Base-by-base conservation (phyloP, 2,888 invertebrate genomes). In the Macrosoma leucophasiata region DNA sequence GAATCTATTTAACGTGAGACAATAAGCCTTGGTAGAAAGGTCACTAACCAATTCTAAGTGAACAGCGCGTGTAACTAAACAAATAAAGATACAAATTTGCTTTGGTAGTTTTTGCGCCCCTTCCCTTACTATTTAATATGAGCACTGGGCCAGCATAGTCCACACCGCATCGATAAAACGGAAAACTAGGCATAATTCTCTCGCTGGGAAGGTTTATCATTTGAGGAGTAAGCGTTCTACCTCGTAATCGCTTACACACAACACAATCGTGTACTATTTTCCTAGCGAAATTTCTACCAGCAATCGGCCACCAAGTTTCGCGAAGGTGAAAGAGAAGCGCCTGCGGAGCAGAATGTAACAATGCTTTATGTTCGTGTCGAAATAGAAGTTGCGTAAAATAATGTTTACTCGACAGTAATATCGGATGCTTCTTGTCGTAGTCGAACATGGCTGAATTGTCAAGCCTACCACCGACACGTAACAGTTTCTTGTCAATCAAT, bases 371-470 rank as follows among this genome's bases (percentile, higher is more conserved):
- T 19, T 40, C 27, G 24, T 40, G 14, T 1, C 13, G 23, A 34
- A 38, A 42, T 3, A 45, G 18, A 10, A 41, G 14, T 2, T 4
- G 4, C n/a, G 42, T 26, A 22, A 42, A 39, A 12, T 10, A n/a
- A 32, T 45, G 45, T 31, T 39, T 45, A 9, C 19, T 12, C 5
- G 17, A 36, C 1, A 45, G 11, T 14, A 45, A 28, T 2, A 43
- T 24, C 3, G 44, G 48, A 22, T 48, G 43, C 18, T 36, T 41
- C 13, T 41, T 39, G 29, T 41, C 20, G 10, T 36, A 42, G 13
- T n/a, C 8, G 9, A 28, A 31, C 23, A 26, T 28, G 8, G 30
- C 39, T 23, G 31, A 25, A 15, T 18, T 8, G 5, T 18, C 5
- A 18, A 18, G 18, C 8, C 18, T 5, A 25, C 25, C 25, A 12